Conservation (phyloP, 2,113 vertebrate genomes). For the Mobula hypostoma region DNA sequence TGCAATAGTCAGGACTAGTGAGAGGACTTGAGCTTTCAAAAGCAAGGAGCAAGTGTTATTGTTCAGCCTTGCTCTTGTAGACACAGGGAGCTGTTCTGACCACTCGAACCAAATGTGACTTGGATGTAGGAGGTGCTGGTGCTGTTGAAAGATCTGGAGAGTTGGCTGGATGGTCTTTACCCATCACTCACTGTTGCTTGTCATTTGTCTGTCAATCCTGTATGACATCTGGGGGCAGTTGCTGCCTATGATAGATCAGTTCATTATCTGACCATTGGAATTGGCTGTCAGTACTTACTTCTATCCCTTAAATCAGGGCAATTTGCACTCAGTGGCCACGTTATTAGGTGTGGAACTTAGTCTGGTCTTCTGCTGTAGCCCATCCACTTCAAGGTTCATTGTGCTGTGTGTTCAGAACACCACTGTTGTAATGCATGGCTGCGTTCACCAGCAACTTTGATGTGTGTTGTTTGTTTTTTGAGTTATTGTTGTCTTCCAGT, state of each 20-base stretch:
- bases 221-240: neutral
- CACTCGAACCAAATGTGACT: neutral
- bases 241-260: neutral
- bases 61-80: neutral
- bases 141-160: neutral
- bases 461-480: too few species aligned
- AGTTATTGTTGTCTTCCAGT: too few species aligned
- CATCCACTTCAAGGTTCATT: too few species aligned
- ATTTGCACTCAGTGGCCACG: neutral
- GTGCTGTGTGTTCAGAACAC: too few species aligned
- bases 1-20: neutral
- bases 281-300: neutral
- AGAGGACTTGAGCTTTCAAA: neutral
- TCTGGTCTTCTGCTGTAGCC: too few species aligned
- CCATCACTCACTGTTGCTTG: neutral
- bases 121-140: neutral
- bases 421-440: too few species aligned
- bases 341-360: too few species aligned
- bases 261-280: neutral
- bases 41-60: neutral
- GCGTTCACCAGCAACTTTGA: too few species aligned
- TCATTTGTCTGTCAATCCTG: neutral
- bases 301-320: neutral
- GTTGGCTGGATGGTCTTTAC: neutral
- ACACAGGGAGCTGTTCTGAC: neutral